phyloP scores from a whole-genome alignment of 1,140 invertebrate genomes.

The Zaprionus nigranus region DNA sequence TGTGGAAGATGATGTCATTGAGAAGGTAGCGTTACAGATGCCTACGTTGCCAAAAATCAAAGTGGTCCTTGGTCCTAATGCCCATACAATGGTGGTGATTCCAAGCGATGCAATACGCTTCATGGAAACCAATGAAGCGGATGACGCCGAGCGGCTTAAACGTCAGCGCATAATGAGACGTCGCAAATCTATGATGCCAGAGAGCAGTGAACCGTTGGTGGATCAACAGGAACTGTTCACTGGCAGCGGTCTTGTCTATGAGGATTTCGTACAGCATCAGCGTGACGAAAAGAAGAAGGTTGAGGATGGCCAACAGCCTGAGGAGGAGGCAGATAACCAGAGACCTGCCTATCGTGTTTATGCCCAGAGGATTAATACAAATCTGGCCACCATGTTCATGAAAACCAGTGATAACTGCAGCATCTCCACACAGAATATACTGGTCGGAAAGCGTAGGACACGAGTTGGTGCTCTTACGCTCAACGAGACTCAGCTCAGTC shows the following conservation, averaged over 20 bases:
- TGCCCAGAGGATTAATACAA: background rate
- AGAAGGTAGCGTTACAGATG: background rate
- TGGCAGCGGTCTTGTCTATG: constrained; percentile 40
- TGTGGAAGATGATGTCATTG: background rate
- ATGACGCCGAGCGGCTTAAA: background rate
- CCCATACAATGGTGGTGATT: constrained; percentile 31
- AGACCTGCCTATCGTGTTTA: background rate
- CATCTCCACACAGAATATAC: constrained; percentile 76
- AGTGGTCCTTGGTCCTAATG: constrained; percentile 55
- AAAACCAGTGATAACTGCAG: constrained; percentile 69
- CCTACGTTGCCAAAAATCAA: constrained; percentile 54
- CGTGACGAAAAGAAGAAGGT: constrained; percentile 22
- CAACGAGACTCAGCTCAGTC: constrained; percentile 59
- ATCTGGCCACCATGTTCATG: constrained; percentile 60
- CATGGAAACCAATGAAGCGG: background rate
- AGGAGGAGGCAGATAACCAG: constrained; percentile 1
- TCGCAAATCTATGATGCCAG: constrained; percentile 58
- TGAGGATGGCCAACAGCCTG: constrained; percentile 4
- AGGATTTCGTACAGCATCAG: constrained; percentile 47
- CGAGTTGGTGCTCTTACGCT: constrained; percentile 43
- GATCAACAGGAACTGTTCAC: constrained; percentile 44
- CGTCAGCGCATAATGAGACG: constrained; percentile 44
- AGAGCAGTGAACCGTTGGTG: constrained; percentile 50
- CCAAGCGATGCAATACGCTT: background rate
- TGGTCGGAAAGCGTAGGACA: constrained; percentile 66